Evolutionary conservation across 2,797 vertebrate species (phyloP).

Genomic region (Ambastaia sidthimunki): DNA sequence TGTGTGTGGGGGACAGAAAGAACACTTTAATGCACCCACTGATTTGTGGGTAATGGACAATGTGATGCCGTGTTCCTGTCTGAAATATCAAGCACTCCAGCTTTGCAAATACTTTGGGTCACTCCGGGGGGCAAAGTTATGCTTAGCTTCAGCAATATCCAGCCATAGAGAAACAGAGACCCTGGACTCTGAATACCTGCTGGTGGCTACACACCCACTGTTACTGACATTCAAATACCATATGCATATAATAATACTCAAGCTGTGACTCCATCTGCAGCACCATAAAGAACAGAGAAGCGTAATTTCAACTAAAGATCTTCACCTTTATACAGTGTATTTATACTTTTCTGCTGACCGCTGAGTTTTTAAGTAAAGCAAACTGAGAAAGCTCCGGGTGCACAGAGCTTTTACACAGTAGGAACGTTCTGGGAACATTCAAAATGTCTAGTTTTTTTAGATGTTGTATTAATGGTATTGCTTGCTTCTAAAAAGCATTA

Average conservation of each 20-base stretch:
- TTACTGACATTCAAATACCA: conserved; percentile 52
- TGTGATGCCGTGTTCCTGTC: conserved; percentile 9
- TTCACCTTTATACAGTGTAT: conserved; percentile 21
- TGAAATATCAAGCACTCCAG: conserved; percentile 39
- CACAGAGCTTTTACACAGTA: neutral
- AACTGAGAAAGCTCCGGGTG: conserved; percentile 21
- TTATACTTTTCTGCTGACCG: conserved; percentile 34
- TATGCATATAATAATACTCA: conserved; percentile 50
- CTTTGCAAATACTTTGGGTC: neutral
- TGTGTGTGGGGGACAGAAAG: neutral
- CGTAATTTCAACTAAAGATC: conserved; percentile 39
- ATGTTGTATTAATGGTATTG: too few relatives aligned
- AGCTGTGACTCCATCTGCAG: conserved; percentile 46
- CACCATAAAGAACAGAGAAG: conserved; percentile 29
- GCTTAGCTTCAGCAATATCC: conserved; percentile 25
- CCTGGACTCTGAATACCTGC: conserved; percentile 32
- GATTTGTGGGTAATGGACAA: conserved; percentile 44
- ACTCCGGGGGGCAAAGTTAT: conserved; percentile 40
- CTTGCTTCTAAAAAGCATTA: too few relatives aligned
- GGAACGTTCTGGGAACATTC: too few relatives aligned
- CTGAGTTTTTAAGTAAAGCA: neutral
- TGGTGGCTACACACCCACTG: conserved; percentile 39
- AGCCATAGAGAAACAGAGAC: conserved; percentile 22
- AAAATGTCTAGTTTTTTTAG: too few relatives aligned
- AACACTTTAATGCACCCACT: conserved; percentile 33